phyloP scores from a whole-genome alignment of 2,888 invertebrate species.

The Allophyes oxyacanthae region DNA sequence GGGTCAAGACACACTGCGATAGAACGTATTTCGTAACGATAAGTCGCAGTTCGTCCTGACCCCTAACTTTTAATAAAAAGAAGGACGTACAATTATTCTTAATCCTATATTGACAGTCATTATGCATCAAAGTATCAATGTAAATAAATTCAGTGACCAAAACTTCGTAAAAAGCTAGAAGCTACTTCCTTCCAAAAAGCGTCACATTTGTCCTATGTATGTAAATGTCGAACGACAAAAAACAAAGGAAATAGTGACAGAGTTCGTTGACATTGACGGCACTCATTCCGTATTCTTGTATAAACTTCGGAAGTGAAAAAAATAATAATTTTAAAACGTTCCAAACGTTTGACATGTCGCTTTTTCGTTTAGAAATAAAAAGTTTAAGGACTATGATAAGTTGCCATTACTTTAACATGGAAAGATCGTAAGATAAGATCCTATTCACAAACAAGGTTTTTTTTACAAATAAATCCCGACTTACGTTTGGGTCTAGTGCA shows the following conservation, averaged over 20 bases:
- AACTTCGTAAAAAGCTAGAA: constrained; percentile 4
- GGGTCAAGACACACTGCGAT: not conserved
- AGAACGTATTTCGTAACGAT: too few relatives aligned
- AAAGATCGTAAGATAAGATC: constrained; percentile 11
- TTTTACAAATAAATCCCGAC: not conserved
- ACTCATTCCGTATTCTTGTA: constrained; percentile 48
- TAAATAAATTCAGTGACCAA: not conserved
- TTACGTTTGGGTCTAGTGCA: too few relatives aligned
- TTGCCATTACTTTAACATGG: constrained; percentile 9
- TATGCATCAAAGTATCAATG: too few relatives aligned
- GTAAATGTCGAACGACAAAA: constrained; percentile 36
- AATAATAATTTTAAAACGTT: constrained; percentile 37
- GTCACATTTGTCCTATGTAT: constrained; percentile 18
- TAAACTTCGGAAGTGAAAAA: constrained; percentile 50
- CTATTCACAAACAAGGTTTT: not conserved
- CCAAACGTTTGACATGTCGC: constrained; percentile 31
- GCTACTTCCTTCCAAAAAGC: constrained; percentile 14
- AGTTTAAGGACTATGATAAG: constrained; percentile 12
- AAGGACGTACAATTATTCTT: too few relatives aligned
- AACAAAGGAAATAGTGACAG: constrained; percentile 44
- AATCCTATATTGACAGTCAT: too few relatives aligned
- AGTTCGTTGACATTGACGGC: constrained; percentile 42
- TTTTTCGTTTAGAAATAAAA: constrained; percentile 28
- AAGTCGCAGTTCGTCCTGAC: too few relatives aligned
- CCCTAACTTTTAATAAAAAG: too few relatives aligned